A percentile compares a stretch with the other conserved stretches of the same genome.
These are phyloP conservation scores for Eretmocerus hayati DNA, from an alignment of 2,888 invertebrate genomes.

Conservation along the genomic window DNA sequence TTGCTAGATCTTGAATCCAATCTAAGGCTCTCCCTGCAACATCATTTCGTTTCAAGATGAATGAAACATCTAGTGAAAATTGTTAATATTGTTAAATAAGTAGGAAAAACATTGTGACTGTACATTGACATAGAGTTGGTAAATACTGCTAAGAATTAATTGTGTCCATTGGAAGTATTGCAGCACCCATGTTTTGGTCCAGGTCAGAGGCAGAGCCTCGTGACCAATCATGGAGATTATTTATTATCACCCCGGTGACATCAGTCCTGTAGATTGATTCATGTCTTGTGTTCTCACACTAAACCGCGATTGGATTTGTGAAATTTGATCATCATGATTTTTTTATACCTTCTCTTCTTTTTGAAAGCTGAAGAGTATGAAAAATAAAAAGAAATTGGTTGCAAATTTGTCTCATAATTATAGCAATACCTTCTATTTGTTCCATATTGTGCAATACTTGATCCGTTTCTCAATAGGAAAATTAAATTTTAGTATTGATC, in stretches of 20 bases:
- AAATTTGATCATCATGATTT: conserved; percentile 18
- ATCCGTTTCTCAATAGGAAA: no score
- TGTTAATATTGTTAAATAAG: conserved; percentile 40
- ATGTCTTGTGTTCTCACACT: conserved; percentile 21
- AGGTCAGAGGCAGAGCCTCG: conserved; percentile 26
- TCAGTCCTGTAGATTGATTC: conserved; percentile 22
- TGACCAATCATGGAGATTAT: conserved; percentile 28
- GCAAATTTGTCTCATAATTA: not conserved
- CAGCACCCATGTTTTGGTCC: conserved; percentile 19
- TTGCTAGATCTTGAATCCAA: conserved; percentile 19
- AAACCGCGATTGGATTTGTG: conserved; percentile 31
- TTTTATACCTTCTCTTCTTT: conserved; percentile 10
- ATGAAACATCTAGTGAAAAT: conserved; percentile 37
- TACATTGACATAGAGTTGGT: conserved; percentile 28
- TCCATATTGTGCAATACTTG: no score
- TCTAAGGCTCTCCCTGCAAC: conserved; percentile 23
- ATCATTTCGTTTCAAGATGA: conserved; percentile 27
- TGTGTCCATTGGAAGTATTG: conserved; percentile 26
- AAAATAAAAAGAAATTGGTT: conserved; percentile 2
- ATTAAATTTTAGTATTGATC: no score
- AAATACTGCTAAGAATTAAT: conserved; percentile 20
- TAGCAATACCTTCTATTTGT: no score
- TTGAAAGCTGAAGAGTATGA: not conserved
- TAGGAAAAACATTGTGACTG: conserved; percentile 29
- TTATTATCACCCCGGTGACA: conserved; percentile 29